Conservation (phyloP, 2,888 invertebrate species). For the Dusona sp. region DNA sequence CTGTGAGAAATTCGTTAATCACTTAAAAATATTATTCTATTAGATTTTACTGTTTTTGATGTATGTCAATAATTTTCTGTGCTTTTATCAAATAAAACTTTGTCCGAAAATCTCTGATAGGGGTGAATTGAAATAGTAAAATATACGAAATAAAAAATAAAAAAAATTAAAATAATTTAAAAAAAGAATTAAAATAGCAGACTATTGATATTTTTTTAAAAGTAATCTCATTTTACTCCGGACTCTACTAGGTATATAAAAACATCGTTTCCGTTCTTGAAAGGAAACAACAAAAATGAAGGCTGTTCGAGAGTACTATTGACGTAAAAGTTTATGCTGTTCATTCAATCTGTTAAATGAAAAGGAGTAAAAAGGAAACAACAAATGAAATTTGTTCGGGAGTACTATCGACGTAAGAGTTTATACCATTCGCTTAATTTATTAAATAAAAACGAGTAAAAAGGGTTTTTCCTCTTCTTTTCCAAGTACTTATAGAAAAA, state of each 20-base stretch:
- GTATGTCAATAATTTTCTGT: no score
- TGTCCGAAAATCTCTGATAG: no score
- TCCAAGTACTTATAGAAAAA: slow-evolving; percentile 4
- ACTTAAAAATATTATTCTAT: no score
- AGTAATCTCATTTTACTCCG: no score
- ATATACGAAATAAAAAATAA: no score
- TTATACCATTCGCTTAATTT: neutral
- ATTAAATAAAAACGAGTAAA: neutral
- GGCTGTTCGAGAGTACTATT: neutral
- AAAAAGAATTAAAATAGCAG: no score
- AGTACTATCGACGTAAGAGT: neutral
- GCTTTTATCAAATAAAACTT: no score
- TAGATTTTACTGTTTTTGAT: no score
- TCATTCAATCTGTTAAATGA: neutral
- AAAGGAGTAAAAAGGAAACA: neutral
- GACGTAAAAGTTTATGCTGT: neutral
- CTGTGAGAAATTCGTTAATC: no score
- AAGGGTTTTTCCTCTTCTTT: neutral
- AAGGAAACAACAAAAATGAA: neutral
- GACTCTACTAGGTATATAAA: neutral
- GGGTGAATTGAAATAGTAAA: no score
- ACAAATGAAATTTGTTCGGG: neutral
- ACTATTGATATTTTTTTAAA: no score
- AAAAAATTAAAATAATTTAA: no score
- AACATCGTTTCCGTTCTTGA: neutral